Conservation (phyloP, 2,888 invertebrate species). For the Drosophila hamatofila region DNA sequence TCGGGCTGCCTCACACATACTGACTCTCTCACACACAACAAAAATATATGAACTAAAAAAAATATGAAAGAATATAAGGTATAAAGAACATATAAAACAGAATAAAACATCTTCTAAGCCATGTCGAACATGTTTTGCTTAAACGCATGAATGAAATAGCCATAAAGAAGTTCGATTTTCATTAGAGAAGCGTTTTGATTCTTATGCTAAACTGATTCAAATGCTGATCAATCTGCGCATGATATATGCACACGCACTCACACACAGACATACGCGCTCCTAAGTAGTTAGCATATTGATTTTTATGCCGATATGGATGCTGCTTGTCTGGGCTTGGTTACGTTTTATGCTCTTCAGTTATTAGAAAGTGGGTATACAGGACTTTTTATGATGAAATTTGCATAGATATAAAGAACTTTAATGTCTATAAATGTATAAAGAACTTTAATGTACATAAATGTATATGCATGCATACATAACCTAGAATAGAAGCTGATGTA, state of each 20-base stretch:
- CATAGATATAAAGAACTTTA: background rate
- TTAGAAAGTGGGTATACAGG: background rate
- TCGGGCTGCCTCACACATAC: conserved; percentile 22
- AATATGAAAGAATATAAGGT: background rate
- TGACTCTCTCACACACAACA: too few species aligned
- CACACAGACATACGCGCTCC: conserved; percentile 18
- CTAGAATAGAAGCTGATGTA: background rate
- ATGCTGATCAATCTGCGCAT: conserved; percentile 69
- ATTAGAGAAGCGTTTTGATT: conserved; percentile 76
- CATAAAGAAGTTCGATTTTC: conserved; percentile 65
- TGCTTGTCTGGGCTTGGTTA: conserved; percentile 27
- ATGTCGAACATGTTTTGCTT: conserved; percentile 62
- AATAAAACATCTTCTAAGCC: conserved; percentile 48
- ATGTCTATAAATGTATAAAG: too few species aligned
- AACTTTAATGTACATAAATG: too few species aligned
- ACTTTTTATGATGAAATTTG: background rate
- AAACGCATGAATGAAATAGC: conserved; percentile 57
- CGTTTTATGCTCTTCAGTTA: conserved; percentile 17
- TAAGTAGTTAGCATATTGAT: conserved; percentile 53
- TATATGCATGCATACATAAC: too few species aligned
- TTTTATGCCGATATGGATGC: conserved; percentile 22
- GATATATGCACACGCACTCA: conserved; percentile 35
- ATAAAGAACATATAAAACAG: conserved; percentile 6
- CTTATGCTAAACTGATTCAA: conserved; percentile 75
- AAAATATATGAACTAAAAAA: background rate